Conservation (phyloP, 1,140 invertebrate species). For the Drosophila sproati region DNA sequence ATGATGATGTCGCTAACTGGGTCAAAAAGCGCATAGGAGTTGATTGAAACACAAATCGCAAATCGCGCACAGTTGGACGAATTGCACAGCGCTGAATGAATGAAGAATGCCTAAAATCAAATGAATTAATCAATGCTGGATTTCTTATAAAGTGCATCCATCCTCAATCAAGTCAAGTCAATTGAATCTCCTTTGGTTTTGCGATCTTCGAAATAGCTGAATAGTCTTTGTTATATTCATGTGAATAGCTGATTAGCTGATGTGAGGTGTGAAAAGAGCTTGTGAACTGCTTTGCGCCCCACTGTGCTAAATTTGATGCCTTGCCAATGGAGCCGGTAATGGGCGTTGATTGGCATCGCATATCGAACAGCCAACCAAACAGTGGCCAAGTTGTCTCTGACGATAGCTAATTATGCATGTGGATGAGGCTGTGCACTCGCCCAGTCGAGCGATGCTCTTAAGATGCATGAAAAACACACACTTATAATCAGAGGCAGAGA, state of each 20-base stretch:
- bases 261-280: background rate
- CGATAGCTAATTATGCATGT: constrained; percentile 40
- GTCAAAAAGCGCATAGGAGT: constrained; percentile 69
- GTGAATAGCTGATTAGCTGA: background rate
- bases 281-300: constrained; percentile 5
- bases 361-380: constrained; percentile 9
- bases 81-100: background rate
- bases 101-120: too few relatives aligned
- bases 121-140: too few relatives aligned
- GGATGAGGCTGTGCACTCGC: constrained; percentile 48
- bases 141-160: too few relatives aligned
- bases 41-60: constrained; percentile 23
- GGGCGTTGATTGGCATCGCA: constrained; percentile 37
- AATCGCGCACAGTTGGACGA: constrained; percentile 45
- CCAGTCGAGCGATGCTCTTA: constrained; percentile 48
- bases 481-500: constrained; percentile 1
- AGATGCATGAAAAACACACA: constrained; percentile 37
- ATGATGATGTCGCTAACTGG: constrained; percentile 45
- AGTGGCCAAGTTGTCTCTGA: constrained; percentile 10
- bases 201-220: too few relatives aligned
- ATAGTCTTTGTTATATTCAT: background rate
- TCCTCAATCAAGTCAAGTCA: too few relatives aligned
- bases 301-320: constrained; percentile 23
- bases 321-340: constrained; percentile 12
- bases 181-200: too few relatives aligned